A percentile compares a stretch with the other conserved stretches of the same genome.
These are phyloP conservation scores for Pseudorhombus dupliciocellatus DNA, from an alignment of 2,113 vertebrate genomes.

Conservation along the genomic window DNA sequence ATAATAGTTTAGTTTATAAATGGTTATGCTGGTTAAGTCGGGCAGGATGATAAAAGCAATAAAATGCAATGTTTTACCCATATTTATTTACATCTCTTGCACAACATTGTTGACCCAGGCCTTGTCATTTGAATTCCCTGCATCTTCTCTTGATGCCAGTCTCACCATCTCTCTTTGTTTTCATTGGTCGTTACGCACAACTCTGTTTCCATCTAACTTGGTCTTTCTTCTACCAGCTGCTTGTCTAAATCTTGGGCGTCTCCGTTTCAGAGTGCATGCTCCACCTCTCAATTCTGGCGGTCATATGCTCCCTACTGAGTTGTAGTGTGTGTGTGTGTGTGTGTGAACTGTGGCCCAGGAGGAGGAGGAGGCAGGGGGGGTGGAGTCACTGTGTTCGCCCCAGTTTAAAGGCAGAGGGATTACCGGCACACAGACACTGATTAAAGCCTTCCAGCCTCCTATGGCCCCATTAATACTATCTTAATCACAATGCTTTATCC, in stretches of 20 bases:
- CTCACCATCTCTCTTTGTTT: conserved; percentile 44
- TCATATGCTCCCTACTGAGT: conserved; percentile 40
- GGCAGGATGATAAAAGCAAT: background rate
- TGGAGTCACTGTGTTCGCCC: conserved; percentile 73
- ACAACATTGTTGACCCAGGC: background rate
- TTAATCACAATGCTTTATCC: conserved; percentile 87
- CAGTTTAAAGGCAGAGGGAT: conserved; percentile 82
- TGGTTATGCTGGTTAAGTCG: background rate
- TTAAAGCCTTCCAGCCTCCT: conserved; percentile 84
- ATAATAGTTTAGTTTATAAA: background rate
- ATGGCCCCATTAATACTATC: conserved; percentile 86
- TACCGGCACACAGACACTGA: conserved; percentile 82
- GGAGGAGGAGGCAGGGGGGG: conserved; percentile 46
- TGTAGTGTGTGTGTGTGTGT: conserved; percentile 36
- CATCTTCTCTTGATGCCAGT: conserved; percentile 19
- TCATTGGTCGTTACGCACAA: conserved; percentile 21
- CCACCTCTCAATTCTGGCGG: conserved; percentile 69
- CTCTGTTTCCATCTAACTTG: conserved; percentile 40
- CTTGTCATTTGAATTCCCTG: conserved; percentile 8
- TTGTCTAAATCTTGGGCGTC: conserved; percentile 48
- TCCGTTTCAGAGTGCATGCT: conserved; percentile 58
- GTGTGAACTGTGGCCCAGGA: conserved; percentile 46
- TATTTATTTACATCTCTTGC: background rate
- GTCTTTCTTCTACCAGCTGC: conserved; percentile 72
- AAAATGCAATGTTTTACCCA: background rate